These are phyloP conservation scores for Isaurus tuberculatus DNA, from an alignment of 92 coral and sea anemone species.

Conservation along the genomic window DNA sequence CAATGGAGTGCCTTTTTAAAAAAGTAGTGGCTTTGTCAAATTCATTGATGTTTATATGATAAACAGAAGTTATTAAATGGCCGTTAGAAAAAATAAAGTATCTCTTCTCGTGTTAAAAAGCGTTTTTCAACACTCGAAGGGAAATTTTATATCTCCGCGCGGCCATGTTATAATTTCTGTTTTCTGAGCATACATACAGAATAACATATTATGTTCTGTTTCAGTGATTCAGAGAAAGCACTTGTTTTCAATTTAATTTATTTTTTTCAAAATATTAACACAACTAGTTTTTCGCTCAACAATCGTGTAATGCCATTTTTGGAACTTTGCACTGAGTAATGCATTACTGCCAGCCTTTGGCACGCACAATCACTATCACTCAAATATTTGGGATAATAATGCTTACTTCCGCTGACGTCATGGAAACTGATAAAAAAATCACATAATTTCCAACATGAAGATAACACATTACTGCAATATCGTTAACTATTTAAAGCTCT, in stretches of 20 bases:
- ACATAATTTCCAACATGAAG: not conserved
- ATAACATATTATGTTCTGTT: not conserved
- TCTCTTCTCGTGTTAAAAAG: not conserved
- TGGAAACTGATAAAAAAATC: conserved; percentile 4
- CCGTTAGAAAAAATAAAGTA: not conserved
- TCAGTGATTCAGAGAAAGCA: conserved; percentile 5
- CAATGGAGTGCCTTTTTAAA: not conserved
- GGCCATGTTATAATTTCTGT: not conserved
- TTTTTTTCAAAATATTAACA: not conserved
- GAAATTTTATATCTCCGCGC: not conserved
- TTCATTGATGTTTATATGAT: not conserved
- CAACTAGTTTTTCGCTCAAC: conserved; percentile 3
- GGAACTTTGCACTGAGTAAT: conserved; percentile 12
- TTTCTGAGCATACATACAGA: not conserved
- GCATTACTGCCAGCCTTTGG: conserved; percentile 7
- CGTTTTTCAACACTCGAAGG: not conserved
- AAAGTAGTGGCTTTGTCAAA: not conserved
- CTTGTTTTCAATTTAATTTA: not conserved
- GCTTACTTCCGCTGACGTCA: conserved; percentile 3
- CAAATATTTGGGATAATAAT: not conserved
- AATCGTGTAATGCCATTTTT: not conserved
- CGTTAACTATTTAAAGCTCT: too few species aligned
- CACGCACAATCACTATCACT: conserved; percentile 12
- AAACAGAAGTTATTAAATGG: conserved; percentile 2
- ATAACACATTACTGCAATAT: not conserved